Evolutionary conservation across 2,888 invertebrate species (phyloP), one percentile per base, ranked within the genome.

Genomic region (Oscheius sp.): DNA sequence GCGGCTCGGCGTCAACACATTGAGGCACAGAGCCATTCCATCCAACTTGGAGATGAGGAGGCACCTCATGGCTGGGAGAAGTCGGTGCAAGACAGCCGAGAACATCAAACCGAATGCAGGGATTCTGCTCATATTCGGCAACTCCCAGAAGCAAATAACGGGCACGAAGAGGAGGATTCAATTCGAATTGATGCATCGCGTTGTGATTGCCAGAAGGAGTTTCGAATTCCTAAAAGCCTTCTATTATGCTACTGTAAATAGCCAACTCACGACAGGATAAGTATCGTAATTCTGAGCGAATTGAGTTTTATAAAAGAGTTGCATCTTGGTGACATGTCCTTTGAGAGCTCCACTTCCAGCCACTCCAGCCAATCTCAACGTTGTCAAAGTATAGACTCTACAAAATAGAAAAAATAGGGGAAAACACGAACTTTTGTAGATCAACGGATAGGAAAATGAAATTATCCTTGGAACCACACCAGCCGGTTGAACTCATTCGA

Each of bases 381-480:
- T 84, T 4, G 85, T 87, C 65, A 86, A 93, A 79, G 95, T 91
- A 87, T 92, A 93, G n/a, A 95, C 92, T 71, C 76, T 74, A 52
- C 23, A 50, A 57, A 61, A 17, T 37, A 37, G 15, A 37, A 37
- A 37, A 10, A 37, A 37, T 10, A 37, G 8, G n/a, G 5, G n/a
- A 23, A 34, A 39, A 65, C 37, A 5, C 17, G n/a, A n/a, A 88
- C 72, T 93, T 92, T 45, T 95, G 95, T 74, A 96, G 90, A 88
- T 96, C 96, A 0, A 96, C 95, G 84, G 93, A 95, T 6, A 95
- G 93, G 84, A 95, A 96, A 0, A 95, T 95, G 85, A 96, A 95
- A 0, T 95, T 93, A 89, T 96, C 96, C 68, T 87, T 87, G 89
- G 93, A 93, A 84, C 94, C 95, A 72, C 87, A 87, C 87, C 87